Base-by-base conservation (phyloP, 2,113 vertebrate genomes). In the Numida meleagris region DNA sequence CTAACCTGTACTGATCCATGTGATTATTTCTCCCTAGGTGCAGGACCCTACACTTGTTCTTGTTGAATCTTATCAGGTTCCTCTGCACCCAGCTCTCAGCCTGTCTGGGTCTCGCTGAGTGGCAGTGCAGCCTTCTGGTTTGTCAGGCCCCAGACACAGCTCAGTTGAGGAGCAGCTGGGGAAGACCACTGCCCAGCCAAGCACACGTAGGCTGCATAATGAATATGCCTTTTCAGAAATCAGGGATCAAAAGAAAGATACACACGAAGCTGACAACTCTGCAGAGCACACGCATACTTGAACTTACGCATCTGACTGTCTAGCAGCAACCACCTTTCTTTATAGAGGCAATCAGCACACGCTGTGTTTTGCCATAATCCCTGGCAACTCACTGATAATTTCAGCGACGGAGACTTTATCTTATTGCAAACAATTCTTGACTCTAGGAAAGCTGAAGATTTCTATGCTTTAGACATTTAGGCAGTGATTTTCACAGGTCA, bases 401-500 rank as follows among this genome's bases (percentile, higher is more conserved):
- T 79, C 55, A 59, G 36, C 14, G 34, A 86, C 23, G 62, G 16
- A 42, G 57, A 21, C 16, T 66, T 61, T n/a, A 50, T 33, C 18
- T 82, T 14, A 11, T 3, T n/a, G 40, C 67, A 90, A 85, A 46
- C 33, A 51, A 33, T 57, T 67, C 46, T 57, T 43, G 36, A 51
- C 51, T 76, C 48, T 6, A 43, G 10, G 40, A 71, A 90, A 79
- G 48, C 43, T 71, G 20, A 76, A 79, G n/a, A 73, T 72, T 77
- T 70, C 46, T 29, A 61, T 31, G 24, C 62, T 82, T 75, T 65
- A 92, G 66, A 79, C 62, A 74, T 36, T 59, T 58, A 19, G 29
- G 58, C 27, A 51, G 63, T 84, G 89, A 70, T 90, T 94, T 91
- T 45, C 71, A 82, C n/a, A 36, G 80, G n/a, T 84, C 81, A 25